Percentiles rank a stretch among this genome's conserved stretches.
These are phyloP conservation scores for Caloenas nicobarica DNA, from an alignment of 2,113 vertebrate genomes.

Conservation along the genomic window DNA sequence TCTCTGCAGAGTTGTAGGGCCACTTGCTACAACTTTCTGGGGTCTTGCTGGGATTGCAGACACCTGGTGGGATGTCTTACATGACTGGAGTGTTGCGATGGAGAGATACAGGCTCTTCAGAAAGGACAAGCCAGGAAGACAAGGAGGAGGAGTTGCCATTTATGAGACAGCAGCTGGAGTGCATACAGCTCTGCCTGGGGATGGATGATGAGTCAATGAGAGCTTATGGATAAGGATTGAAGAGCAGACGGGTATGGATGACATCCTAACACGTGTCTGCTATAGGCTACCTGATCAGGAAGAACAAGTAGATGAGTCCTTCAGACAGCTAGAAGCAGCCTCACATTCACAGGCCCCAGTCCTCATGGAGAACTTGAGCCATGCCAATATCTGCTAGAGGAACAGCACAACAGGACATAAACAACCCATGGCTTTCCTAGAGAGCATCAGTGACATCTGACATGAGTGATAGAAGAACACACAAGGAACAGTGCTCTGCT, in stretches of 20 bases:
- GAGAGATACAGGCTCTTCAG: background rate
- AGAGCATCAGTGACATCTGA: background rate
- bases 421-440: background rate
- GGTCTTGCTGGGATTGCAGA: background rate
- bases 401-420: background rate
- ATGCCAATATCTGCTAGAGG: background rate
- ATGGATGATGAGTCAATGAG: background rate
- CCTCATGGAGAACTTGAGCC: background rate
- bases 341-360: background rate
- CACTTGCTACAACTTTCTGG: background rate
- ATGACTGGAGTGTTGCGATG: background rate
- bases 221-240: background rate
- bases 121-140: background rate
- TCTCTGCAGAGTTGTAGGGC: background rate
- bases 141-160: background rate
- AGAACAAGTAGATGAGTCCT: background rate
- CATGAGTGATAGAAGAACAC: background rate
- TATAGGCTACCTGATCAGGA: background rate
- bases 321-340: background rate
- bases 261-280: background rate
- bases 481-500: background rate
- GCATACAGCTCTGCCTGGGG: background rate
- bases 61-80: rapidly evolving
- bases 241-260: background rate
- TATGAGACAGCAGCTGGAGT: background rate